Conservation (phyloP, 2,888 invertebrate genomes). For the Nematopogon swammerdamellus region DNA sequence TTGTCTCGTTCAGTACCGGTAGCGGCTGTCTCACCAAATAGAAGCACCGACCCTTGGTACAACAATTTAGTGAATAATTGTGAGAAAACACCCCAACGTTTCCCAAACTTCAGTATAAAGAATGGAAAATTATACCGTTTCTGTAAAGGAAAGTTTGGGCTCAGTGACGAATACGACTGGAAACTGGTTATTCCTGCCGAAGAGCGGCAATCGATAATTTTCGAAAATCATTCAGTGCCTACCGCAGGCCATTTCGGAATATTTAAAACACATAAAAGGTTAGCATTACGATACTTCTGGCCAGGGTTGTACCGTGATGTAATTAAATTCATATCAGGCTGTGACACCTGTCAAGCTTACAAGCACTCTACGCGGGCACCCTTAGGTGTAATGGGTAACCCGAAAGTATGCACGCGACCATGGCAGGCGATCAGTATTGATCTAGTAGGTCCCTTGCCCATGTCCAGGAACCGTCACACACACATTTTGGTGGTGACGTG, state of each 20-base stretch:
- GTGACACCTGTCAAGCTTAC: conserved; percentile 9
- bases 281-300: conserved; percentile 13
- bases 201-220: too few species aligned
- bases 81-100: too few species aligned
- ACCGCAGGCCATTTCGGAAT: conserved; percentile 13
- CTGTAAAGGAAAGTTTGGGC: too few species aligned
- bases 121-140: too few species aligned
- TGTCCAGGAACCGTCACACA: too few species aligned
- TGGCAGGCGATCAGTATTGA: conserved; percentile 15
- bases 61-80: too few species aligned
- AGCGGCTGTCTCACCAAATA: too few species aligned
- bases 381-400: conserved; percentile 13
- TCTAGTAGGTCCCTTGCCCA: not conserved
- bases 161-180: too few species aligned
- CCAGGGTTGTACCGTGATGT: conserved; percentile 12
- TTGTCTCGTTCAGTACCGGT: conserved; percentile 6
- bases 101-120: too few species aligned
- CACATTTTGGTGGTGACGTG: too few species aligned
- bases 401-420: conserved; percentile 12
- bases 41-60: too few species aligned
- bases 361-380: conserved; percentile 8
- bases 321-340: conserved; percentile 7
- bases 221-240: conserved; percentile 2
- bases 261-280: conserved; percentile 14
- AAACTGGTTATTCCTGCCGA: too few species aligned